These are phyloP conservation scores for Cetoscarus ocellatus DNA, from an alignment of 2,797 vertebrate genomes.

Conservation along the genomic window DNA sequence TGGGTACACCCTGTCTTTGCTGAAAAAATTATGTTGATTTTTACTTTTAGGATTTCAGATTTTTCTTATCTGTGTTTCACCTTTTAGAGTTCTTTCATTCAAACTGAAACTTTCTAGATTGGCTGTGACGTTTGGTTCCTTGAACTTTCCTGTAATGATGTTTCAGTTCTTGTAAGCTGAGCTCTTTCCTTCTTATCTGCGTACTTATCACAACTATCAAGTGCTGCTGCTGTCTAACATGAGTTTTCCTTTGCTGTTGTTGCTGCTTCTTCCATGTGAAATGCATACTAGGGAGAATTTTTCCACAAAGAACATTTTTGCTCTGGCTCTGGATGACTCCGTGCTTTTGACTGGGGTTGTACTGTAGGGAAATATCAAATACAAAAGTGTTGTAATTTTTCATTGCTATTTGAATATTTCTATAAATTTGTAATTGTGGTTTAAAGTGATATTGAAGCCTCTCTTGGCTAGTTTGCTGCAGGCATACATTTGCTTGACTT, in stretches of 20 bases:
- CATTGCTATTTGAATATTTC: too few species aligned
- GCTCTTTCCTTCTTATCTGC: not conserved
- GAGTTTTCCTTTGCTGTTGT: not conserved
- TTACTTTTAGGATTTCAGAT: not conserved
- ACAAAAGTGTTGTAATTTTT: too few species aligned
- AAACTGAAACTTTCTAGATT: not conserved
- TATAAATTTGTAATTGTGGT: too few species aligned
- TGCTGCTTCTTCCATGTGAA: not conserved
- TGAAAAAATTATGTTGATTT: not conserved
- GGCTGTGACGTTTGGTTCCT: not conserved
- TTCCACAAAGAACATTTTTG: too few species aligned
- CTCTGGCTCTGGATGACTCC: too few species aligned
- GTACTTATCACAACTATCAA: not conserved
- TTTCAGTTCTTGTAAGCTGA: slow-evolving; percentile 26
- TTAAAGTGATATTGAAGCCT: too few species aligned
- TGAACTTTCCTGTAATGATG: slow-evolving; percentile 13
- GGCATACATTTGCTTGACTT: too few species aligned
- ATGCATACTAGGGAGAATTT: not conserved
- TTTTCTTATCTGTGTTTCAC: not conserved
- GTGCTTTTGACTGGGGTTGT: too few species aligned
- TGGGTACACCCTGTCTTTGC: not conserved
- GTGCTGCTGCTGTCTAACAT: not conserved
- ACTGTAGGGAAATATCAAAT: too few species aligned
- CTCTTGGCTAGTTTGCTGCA: too few species aligned
- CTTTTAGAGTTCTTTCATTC: not conserved